Evolutionary conservation across 2,888 invertebrate species (phyloP).

Genomic region (Zaprionus bogoriensis): DNA sequence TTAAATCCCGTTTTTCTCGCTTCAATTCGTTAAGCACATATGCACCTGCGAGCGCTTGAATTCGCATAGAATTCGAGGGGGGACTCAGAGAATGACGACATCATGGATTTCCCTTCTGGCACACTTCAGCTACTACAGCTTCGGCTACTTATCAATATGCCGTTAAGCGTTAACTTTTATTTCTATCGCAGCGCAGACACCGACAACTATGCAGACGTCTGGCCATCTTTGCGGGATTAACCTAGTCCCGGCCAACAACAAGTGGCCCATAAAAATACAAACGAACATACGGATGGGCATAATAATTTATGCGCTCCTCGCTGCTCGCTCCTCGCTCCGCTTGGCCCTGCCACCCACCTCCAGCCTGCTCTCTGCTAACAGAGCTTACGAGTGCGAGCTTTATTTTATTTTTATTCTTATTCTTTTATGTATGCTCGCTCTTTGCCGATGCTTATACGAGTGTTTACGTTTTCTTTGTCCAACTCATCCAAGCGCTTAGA

Average conservation of each 20-base stretch:
- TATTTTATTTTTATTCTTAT: conserved; percentile 66
- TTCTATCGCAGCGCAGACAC: conserved; percentile 3
- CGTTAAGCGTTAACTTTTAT: conserved; percentile 22
- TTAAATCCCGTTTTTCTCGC: conserved; percentile 17
- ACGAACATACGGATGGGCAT: conserved; percentile 52
- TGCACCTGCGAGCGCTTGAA: too few species aligned
- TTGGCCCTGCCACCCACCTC: too few species aligned
- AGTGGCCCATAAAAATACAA: conserved; percentile 64
- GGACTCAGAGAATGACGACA: neutral
- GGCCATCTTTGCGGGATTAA: conserved; percentile 47
- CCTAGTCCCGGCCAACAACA: conserved; percentile 57
- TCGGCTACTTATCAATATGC: neutral
- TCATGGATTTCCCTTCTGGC: neutral
- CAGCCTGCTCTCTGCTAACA: conserved; percentile 37
- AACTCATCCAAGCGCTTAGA: conserved; percentile 40
- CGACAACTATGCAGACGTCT: conserved; percentile 49
- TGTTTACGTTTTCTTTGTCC: conserved; percentile 57
- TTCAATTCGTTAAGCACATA: neutral
- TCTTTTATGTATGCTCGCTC: conserved; percentile 45
- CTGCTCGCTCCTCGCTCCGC: neutral
- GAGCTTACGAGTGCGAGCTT: conserved; percentile 34
- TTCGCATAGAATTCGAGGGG: too few species aligned
- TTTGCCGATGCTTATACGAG: conserved; percentile 51
- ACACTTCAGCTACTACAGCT: neutral
- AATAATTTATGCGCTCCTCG: conserved; percentile 59